Percentiles rank a stretch among this genome's conserved stretches.
These are phyloP conservation scores for Chiloscyllium plagiosum DNA, from an alignment of 2,113 vertebrate species.

Conservation along the genomic window DNA sequence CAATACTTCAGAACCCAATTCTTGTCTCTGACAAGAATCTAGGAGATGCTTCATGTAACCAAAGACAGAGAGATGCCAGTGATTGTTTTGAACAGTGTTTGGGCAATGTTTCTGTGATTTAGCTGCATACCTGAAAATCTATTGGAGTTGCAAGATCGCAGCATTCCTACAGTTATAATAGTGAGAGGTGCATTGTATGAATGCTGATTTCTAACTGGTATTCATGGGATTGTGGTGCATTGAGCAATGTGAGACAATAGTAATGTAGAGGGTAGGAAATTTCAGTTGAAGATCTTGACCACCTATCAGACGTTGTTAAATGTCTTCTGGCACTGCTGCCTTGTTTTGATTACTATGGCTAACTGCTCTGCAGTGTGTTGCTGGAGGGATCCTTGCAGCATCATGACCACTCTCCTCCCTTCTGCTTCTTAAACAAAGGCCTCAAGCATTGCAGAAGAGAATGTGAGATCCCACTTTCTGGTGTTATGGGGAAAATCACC, in stretches of 20 bases:
- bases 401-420: too few relatives aligned
- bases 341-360: too few relatives aligned
- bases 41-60: neutral
- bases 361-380: too few relatives aligned
- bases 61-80: neutral
- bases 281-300: neutral
- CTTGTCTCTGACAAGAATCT: neutral
- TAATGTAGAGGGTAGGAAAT: neutral
- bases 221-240: neutral
- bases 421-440: too few relatives aligned
- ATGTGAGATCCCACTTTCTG: too few relatives aligned
- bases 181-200: neutral
- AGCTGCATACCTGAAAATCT: neutral
- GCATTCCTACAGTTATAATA: neutral
- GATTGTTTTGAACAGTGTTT: neutral
- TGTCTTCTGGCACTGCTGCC: too few relatives aligned
- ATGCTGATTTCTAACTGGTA: neutral
- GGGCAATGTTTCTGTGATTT: neutral
- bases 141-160: neutral
- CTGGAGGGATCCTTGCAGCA: too few relatives aligned
- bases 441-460: too few relatives aligned
- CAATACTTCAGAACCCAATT: neutral
- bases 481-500: too few relatives aligned
- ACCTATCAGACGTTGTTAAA: too few relatives aligned
- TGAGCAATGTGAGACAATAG: neutral